Percentiles rank a stretch among this genome's conserved stretches.
Evolutionary conservation across 2,113 vertebrate species (phyloP).

Genomic region (Arizona elegans): DNA sequence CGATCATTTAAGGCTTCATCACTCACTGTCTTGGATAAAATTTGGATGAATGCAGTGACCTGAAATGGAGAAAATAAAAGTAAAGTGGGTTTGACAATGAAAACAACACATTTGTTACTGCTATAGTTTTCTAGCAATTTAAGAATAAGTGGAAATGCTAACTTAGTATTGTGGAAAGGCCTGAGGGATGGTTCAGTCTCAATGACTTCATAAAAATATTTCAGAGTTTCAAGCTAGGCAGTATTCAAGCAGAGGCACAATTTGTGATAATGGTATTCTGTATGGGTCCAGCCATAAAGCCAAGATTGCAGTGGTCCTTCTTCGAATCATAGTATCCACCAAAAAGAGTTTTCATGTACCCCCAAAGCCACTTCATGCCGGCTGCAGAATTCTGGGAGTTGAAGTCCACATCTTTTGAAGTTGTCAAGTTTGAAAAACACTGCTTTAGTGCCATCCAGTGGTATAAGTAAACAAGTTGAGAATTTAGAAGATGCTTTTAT

Average conservation of each 20-base stretch:
- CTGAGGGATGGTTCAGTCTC: not conserved
- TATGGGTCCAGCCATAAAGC: not conserved
- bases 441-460: not conserved
- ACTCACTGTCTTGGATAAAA: not conserved
- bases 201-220: not conserved
- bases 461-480: not conserved
- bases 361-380: not conserved
- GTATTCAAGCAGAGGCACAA: not conserved
- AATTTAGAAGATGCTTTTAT: not conserved
- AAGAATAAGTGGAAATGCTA: not conserved
- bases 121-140: not conserved
- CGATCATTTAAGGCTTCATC: not conserved
- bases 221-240: not conserved
- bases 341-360: not conserved
- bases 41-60: not conserved
- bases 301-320: not conserved
- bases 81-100: not conserved
- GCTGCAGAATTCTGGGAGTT: not conserved
- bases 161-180: not conserved
- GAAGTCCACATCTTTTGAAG: not conserved
- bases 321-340: not conserved
- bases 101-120: not conserved
- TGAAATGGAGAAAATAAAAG: not conserved
- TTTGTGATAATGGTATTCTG: not conserved
- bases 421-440: not conserved